A percentile compares a stretch with the other conserved stretches of the same genome.
Evolutionary conservation across 2,113 vertebrate species (phyloP).

Genomic region (Spea multiplicata): DNA sequence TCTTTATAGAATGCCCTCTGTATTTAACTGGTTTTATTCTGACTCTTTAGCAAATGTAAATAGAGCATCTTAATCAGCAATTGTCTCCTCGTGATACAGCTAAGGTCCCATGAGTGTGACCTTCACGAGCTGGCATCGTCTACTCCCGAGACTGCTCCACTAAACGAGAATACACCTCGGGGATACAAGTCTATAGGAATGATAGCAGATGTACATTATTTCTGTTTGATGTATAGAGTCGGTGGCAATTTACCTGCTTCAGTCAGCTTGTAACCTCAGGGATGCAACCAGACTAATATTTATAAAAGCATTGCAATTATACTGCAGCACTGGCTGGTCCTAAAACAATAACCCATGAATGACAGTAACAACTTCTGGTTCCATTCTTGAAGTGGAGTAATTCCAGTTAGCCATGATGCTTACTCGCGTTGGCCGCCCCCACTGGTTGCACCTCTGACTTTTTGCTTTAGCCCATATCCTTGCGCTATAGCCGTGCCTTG

Average conservation of each 20-base stretch:
- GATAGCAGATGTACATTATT: too few species aligned
- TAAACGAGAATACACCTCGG: too few species aligned
- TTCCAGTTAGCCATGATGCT: neutral
- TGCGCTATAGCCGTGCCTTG: constrained; percentile 71
- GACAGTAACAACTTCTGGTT: neutral
- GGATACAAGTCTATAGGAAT: too few species aligned
- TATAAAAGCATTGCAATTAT: neutral
- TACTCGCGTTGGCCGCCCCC: neutral
- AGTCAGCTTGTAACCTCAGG: neutral
- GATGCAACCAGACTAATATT: constrained; percentile 10
- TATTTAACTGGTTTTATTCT: too few species aligned
- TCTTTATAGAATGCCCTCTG: too few species aligned
- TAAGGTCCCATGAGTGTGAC: too few species aligned
- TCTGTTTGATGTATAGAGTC: neutral
- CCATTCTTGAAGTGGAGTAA: neutral
- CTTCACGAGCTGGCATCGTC: too few species aligned
- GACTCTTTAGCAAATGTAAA: too few species aligned
- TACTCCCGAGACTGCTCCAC: too few species aligned
- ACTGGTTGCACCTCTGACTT: neutral
- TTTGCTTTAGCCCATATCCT: neutral
- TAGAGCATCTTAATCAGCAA: too few species aligned
- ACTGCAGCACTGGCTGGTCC: neutral
- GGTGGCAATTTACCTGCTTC: neutral
- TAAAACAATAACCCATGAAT: too few species aligned
- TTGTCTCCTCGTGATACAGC: too few species aligned